Evolutionary conservation across 2,797 vertebrate genomes (phyloP).

Genomic region (Mastacembelus armatus): DNA sequence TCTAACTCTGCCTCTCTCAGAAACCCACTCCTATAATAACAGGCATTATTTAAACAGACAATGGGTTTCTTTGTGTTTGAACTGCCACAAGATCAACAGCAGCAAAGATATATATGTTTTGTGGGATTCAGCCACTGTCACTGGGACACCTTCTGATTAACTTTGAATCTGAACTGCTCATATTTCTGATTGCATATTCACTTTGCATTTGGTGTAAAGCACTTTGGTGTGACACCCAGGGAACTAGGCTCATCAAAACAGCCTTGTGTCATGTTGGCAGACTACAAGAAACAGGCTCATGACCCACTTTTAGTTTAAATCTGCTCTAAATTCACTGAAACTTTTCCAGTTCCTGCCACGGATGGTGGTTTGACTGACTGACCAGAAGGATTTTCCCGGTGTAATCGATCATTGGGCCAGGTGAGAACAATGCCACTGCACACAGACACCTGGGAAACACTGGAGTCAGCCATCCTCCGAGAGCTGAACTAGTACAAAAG

Average conservation of each 20-base stretch:
- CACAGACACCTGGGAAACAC: background rate
- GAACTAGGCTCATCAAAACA: conserved; percentile 47
- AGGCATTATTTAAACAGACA: too few species aligned
- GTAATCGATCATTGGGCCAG: background rate
- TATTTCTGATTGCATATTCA: conserved; percentile 36
- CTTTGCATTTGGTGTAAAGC: conserved; percentile 37
- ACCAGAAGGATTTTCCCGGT: background rate
- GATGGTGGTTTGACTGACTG: background rate
- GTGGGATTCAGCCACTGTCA: background rate
- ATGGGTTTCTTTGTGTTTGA: background rate
- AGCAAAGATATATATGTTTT: background rate
- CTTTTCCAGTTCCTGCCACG: background rate
- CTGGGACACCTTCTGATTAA: conserved; percentile 27
- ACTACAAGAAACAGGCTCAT: conserved; percentile 33
- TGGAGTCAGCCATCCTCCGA: background rate
- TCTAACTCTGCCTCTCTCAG: background rate
- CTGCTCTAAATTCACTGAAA: conserved; percentile 27
- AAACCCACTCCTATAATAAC: background rate
- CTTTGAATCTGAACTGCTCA: conserved; percentile 24
- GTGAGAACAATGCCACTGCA: conserved; percentile 6
- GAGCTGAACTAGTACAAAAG: background rate
- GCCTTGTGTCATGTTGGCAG: conserved; percentile 44
- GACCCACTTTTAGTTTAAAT: conserved; percentile 45
- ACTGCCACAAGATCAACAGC: background rate
- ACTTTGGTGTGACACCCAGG: conserved; percentile 21